Percentiles rank a stretch among this genome's conserved stretches.
phyloP scores from a whole-genome alignment of 2,113 vertebrate species.

The Trogon surrucura region DNA sequence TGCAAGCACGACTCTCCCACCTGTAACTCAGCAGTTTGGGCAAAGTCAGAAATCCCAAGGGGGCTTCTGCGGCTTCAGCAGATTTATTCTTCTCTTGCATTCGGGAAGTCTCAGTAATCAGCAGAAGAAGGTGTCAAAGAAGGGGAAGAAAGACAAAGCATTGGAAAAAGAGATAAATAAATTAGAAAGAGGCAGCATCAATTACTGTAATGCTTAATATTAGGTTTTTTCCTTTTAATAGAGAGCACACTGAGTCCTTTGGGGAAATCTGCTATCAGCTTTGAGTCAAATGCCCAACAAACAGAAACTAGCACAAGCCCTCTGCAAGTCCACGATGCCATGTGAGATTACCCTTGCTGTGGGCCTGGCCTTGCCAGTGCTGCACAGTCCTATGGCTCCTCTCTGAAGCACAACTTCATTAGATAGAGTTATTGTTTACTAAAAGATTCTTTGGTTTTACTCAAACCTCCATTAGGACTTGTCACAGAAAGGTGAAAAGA shows the following conservation, averaged over 20 bases:
- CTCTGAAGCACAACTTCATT: background rate
- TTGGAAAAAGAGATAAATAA: constrained; percentile 4
- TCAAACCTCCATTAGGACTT: background rate
- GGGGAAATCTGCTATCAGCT: background rate
- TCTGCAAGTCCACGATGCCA: background rate
- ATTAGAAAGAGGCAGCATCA: constrained; percentile 10
- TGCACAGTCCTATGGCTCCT: background rate
- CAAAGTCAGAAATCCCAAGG: constrained; percentile 9
- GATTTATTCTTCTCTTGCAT: background rate
- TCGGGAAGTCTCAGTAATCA: background rate
- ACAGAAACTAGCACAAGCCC: background rate
- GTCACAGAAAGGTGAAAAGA: background rate
- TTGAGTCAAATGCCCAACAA: background rate
- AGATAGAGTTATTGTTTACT: background rate
- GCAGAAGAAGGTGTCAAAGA: background rate
- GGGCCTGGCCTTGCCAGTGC: background rate
- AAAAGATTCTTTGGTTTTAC: background rate
- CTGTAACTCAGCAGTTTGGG: background rate
- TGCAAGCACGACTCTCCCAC: background rate
- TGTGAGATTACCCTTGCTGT: background rate
- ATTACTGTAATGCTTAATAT: constrained; percentile 31
- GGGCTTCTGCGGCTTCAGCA: background rate
- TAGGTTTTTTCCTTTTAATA: constrained; percentile 5
- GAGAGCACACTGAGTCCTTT: background rate
- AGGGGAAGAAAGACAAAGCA: background rate